phyloP scores from a whole-genome alignment of 2,888 invertebrate species.

The Agrilus mali region DNA sequence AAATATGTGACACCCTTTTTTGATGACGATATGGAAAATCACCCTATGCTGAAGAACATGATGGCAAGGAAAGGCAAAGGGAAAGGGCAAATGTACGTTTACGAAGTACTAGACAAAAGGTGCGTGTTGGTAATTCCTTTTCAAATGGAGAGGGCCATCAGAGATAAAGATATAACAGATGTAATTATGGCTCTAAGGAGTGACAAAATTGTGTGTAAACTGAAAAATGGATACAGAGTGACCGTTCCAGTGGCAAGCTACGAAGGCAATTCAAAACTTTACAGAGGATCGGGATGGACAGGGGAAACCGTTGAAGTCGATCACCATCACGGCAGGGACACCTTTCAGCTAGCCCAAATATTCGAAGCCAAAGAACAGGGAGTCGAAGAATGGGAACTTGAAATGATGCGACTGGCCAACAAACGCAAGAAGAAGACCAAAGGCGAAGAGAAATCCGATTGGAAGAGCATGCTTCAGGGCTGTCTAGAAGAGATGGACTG shows the following conservation, averaged over 20 bases:
- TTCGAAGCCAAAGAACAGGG: conserved; percentile 35
- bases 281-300: conserved; percentile 33
- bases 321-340: conserved; percentile 31
- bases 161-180: conserved; percentile 62
- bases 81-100: conserved; percentile 48
- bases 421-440: conserved; percentile 29
- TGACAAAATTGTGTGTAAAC: conserved; percentile 56
- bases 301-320: conserved; percentile 38
- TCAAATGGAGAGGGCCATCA: conserved; percentile 59
- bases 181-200: conserved; percentile 64
- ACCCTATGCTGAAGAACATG: conserved; percentile 26
- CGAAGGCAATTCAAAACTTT: conserved; percentile 20
- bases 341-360: conserved; percentile 48
- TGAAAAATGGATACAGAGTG: conserved; percentile 55
- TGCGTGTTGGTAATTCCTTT: conserved; percentile 61
- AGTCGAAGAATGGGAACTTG: conserved; percentile 30
- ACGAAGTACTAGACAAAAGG: conserved; percentile 56
- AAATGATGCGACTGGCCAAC: conserved; percentile 30
- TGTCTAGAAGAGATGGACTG: conserved; percentile 48
- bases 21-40: conserved; percentile 29
- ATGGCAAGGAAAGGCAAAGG: conserved; percentile 43
- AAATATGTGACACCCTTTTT: conserved; percentile 28
- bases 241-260: conserved; percentile 44
- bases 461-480: conserved; percentile 39
- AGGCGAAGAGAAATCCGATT: conserved; percentile 25